phyloP scores from a whole-genome alignment of 2,797 vertebrate genomes.

The Tenualosa thibaudeaui region DNA sequence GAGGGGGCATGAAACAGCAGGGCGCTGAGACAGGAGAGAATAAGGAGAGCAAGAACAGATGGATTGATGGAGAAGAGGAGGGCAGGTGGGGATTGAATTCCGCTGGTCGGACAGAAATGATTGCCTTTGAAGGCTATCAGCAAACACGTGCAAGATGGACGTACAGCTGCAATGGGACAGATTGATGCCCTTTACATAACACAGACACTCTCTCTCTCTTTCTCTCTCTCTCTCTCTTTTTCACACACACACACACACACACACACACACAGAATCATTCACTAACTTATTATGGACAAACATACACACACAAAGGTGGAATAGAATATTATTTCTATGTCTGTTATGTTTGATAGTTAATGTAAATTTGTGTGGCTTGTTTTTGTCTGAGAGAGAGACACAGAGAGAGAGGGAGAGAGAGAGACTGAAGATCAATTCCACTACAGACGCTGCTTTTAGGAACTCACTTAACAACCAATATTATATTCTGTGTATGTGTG shows the following conservation, averaged over 20 bases:
- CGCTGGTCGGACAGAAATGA: background rate
- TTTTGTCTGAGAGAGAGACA: background rate
- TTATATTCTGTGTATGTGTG: background rate
- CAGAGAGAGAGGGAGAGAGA: no score
- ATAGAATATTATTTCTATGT: no score
- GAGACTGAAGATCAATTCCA: no score
- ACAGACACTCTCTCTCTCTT: background rate
- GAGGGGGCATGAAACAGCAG: background rate
- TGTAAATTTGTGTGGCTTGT: background rate
- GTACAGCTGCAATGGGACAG: background rate
- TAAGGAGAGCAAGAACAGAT: background rate
- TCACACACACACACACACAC: constrained; percentile 14
- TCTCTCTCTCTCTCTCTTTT: no score
- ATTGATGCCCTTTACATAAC: background rate
- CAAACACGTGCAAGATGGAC: background rate
- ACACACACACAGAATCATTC: background rate
- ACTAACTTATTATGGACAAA: background rate
- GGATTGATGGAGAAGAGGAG: background rate
- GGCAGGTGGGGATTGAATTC: background rate
- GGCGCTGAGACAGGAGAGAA: no score
- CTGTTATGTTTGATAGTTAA: no score
- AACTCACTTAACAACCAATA: background rate
- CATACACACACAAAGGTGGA: background rate
- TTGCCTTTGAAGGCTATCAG: background rate
- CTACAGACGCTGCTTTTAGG: background rate